Percentiles rank a stretch among this genome's conserved stretches.
phyloP scores from a whole-genome alignment of 2,888 invertebrate species.

The Pandemis corylana region DNA sequence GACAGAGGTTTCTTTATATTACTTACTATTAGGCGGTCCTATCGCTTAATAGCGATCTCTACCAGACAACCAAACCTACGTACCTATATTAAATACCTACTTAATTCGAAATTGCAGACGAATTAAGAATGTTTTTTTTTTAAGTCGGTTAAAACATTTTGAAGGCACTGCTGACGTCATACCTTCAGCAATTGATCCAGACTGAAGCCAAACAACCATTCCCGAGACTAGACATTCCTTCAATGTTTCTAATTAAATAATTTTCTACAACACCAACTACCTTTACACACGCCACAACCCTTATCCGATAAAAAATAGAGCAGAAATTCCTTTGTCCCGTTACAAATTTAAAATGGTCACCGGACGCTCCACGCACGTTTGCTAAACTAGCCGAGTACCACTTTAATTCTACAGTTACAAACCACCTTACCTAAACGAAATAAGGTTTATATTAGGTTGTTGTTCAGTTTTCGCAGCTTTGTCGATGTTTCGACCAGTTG shows the following conservation, averaged over 20 bases:
- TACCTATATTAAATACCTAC: too few species aligned
- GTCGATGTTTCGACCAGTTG: background rate
- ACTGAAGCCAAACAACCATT: slow-evolving; percentile 24
- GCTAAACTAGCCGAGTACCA: slow-evolving; percentile 30
- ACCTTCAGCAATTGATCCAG: slow-evolving; percentile 18
- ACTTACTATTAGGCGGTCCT: too few species aligned
- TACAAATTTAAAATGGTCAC: background rate
- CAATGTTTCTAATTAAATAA: slow-evolving; percentile 42
- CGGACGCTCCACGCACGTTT: slow-evolving; percentile 30
- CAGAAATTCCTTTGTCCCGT: background rate
- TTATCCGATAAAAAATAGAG: background rate
- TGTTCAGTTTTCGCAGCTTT: background rate
- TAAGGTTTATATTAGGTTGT: background rate
- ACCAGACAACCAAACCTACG: too few species aligned
- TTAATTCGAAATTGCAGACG: too few species aligned
- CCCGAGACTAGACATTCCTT: slow-evolving; percentile 30
- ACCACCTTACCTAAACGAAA: background rate
- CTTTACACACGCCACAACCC: background rate
- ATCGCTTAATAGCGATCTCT: too few species aligned
- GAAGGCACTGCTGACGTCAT: too few species aligned
- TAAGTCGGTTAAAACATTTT: background rate
- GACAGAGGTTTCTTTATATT: too few species aligned
- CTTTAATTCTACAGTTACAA: background rate
- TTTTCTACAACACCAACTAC: slow-evolving; percentile 30
- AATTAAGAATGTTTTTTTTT: background rate